Percentiles rank a stretch among this genome's conserved stretches.
These are phyloP conservation scores for Glandiceps talaboti DNA, from an alignment of 53 echinoderm and acorn worm species.

Conservation along the genomic window DNA sequence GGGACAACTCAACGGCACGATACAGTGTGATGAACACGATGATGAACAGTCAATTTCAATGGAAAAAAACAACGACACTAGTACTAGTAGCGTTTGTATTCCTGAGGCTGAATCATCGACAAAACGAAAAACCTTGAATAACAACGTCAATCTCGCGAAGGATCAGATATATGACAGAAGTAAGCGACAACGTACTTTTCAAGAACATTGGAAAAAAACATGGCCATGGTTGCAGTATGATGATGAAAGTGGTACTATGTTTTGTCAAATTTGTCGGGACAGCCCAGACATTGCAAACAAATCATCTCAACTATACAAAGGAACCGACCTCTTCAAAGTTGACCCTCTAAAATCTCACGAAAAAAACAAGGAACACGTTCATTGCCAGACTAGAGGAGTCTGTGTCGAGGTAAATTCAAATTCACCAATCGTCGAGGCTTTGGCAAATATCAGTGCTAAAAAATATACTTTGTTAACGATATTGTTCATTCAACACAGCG, in stretches of 20 bases:
- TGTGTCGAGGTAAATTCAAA: not conserved
- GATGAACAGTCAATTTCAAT: not conserved
- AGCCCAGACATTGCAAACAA: not conserved
- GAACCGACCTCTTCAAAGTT: not conserved
- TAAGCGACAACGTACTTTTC: not conserved
- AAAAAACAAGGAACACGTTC: not conserved
- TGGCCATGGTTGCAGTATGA: not conserved
- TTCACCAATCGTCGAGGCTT: not conserved
- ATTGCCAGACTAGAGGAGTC: not conserved
- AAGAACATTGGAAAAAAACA: not conserved
- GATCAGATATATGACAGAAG: not conserved
- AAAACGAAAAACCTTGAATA: not conserved
- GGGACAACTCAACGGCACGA: no score
- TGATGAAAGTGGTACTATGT: not conserved
- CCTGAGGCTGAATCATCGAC: not conserved
- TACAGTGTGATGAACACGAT: no score
- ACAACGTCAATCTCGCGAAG: not conserved
- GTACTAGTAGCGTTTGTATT: not conserved
- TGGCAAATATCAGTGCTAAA: not conserved
- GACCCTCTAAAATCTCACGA: slow-evolving; percentile 1
- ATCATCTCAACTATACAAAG: not conserved
- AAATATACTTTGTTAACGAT: not conserved
- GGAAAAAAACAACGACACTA: not conserved
- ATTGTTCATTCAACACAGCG: not conserved
- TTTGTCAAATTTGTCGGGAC: not conserved